phyloP scores from a whole-genome alignment of 2,113 vertebrate genomes.

The Salvelinus fontinalis region DNA sequence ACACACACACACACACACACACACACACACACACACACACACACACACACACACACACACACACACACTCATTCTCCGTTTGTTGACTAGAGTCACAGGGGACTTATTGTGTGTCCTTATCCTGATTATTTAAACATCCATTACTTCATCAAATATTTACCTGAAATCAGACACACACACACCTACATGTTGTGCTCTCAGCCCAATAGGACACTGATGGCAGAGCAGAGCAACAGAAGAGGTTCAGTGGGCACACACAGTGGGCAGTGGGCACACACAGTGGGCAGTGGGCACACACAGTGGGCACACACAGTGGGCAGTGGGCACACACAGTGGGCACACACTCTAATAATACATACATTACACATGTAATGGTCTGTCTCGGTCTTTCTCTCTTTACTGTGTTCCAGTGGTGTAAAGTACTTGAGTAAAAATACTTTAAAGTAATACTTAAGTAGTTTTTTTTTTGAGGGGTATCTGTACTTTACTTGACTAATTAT shows the following conservation, averaged over 20 bases:
- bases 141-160: slow-evolving; percentile 77
- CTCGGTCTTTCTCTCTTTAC: too few species aligned
- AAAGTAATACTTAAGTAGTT: too few species aligned
- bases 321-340: not conserved
- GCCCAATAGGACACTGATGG: not conserved
- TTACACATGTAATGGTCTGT: too few species aligned
- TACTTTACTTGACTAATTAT: too few species aligned
- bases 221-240: not conserved
- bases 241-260: not conserved
- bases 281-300: not conserved
- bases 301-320: not conserved
- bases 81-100: slow-evolving; percentile 37
- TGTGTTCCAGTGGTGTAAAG: too few species aligned
- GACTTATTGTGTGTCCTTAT: slow-evolving; percentile 41
- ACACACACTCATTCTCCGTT: slow-evolving; percentile 15
- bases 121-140: slow-evolving; percentile 66
- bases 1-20: not conserved
- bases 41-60: not conserved
- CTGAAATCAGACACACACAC: slow-evolving; percentile 34
- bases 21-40: not conserved
- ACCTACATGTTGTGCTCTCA: not conserved
- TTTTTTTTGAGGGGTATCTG: too few species aligned
- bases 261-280: not conserved
- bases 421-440: too few species aligned
- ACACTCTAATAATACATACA: not conserved